Conservation (phyloP, 2,797 vertebrate genomes). For the Meda fulgida region DNA sequence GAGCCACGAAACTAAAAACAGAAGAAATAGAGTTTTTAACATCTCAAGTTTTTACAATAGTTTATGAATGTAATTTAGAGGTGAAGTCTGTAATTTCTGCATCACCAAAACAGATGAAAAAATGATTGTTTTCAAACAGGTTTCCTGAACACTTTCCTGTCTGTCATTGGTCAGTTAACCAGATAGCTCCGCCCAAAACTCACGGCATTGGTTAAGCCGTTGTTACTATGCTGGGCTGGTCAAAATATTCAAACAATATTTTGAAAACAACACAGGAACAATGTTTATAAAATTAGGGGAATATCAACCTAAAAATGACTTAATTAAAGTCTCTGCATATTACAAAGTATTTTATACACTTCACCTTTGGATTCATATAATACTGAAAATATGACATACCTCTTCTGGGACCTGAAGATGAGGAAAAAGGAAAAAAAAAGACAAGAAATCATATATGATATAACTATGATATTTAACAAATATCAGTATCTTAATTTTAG, state of each 20-base stretch:
- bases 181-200: not conserved
- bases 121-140: not conserved
- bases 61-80: not conserved
- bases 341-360: not conserved
- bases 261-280: not conserved
- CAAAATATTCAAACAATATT: not conserved
- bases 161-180: constrained; percentile 3
- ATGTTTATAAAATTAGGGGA: not conserved
- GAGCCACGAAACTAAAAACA: constrained; percentile 77
- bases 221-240: not conserved
- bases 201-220: not conserved
- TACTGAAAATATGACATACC: constrained; percentile 70
- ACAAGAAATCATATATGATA: not conserved
- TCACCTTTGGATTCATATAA: not conserved
- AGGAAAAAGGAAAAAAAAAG: not conserved
- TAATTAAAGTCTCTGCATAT: not conserved
- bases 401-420: constrained; percentile 85
- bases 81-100: not conserved
- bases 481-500: not conserved
- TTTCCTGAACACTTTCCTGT: not conserved
- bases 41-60: not conserved
- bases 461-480: not conserved
- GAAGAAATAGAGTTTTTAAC: not conserved
- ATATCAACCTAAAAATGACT: not conserved
- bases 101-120: not conserved